A percentile compares a stretch with the other conserved stretches of the same genome.
phyloP scores from a whole-genome alignment of 2,113 vertebrate species.

The Rhinichthys klamathensis region DNA sequence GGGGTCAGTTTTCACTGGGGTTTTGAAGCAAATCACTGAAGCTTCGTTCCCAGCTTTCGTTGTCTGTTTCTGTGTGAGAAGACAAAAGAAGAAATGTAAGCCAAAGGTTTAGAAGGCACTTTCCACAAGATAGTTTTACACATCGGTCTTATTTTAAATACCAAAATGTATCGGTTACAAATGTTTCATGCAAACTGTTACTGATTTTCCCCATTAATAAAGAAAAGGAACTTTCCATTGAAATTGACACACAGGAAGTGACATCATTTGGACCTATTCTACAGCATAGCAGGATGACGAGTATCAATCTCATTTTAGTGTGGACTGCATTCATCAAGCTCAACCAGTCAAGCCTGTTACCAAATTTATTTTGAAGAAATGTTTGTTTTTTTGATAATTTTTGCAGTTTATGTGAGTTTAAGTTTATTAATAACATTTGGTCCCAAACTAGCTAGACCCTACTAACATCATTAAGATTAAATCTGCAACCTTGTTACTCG shows the following conservation, averaged over 20 bases:
- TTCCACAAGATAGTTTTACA: not conserved
- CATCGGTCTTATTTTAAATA: not conserved
- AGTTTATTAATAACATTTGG: no score
- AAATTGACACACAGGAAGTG: not conserved
- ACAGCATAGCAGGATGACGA: no score
- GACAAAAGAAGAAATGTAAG: not conserved
- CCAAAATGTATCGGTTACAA: not conserved
- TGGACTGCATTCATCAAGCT: not conserved
- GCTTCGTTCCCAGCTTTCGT: slow-evolving; percentile 96
- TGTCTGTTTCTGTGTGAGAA: slow-evolving; percentile 89
- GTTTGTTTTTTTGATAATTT: no score
- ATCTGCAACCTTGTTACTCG: no score
- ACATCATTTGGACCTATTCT: not conserved
- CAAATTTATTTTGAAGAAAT: not conserved
- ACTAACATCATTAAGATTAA: no score
- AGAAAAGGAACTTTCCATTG: not conserved
- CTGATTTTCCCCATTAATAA: not conserved
- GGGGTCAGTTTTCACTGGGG: slow-evolving; percentile 64
- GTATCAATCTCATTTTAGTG: not conserved
- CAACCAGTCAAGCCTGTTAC: not conserved
- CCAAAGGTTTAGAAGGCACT: not conserved
- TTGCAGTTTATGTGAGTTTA: no score
- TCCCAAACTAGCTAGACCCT: not conserved
- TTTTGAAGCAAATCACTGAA: slow-evolving; percentile 84
- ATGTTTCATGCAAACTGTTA: not conserved